phyloP scores from a whole-genome alignment of 2,113 vertebrate species.

The Elanoides forficatus region DNA sequence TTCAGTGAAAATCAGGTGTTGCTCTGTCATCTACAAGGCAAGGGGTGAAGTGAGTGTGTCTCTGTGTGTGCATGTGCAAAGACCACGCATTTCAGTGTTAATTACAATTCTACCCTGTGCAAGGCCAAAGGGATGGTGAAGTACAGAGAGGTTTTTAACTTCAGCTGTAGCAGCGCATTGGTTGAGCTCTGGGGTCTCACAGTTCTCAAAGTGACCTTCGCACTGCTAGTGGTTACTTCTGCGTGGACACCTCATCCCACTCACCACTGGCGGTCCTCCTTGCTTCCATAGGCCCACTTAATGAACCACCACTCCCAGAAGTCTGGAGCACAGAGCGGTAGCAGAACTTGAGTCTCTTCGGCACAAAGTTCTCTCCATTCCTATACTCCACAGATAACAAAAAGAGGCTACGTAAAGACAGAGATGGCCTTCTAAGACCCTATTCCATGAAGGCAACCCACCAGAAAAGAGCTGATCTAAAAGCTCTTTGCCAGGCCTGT shows the following conservation, averaged over 20 bases:
- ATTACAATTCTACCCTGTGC: not conserved
- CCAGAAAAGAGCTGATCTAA: not conserved
- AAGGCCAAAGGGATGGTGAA: not conserved
- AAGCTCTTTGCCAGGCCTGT: not conserved
- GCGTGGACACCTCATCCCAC: not conserved
- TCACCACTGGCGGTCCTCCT: accelerated
- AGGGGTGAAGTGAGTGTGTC: not conserved
- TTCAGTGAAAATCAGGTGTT: not conserved
- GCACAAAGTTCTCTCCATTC: not conserved
- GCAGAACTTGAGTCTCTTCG: not conserved
- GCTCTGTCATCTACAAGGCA: not conserved
- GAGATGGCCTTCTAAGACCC: not conserved
- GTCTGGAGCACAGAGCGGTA: not conserved
- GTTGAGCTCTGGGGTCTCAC: not conserved
- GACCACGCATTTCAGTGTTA: not conserved
- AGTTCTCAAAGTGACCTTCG: not conserved
- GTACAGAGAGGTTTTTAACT: not conserved
- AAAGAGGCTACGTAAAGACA: not conserved
- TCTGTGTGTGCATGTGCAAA: accelerated
- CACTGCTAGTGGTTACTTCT: not conserved
- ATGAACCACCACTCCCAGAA: not conserved
- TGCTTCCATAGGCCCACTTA: not conserved
- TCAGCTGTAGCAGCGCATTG: not conserved
- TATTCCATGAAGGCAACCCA: not conserved
- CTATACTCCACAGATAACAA: not conserved